These are phyloP conservation scores for Gastrophysa polygoni DNA, from an alignment of 2,888 invertebrate species.

Conservation along the genomic window DNA sequence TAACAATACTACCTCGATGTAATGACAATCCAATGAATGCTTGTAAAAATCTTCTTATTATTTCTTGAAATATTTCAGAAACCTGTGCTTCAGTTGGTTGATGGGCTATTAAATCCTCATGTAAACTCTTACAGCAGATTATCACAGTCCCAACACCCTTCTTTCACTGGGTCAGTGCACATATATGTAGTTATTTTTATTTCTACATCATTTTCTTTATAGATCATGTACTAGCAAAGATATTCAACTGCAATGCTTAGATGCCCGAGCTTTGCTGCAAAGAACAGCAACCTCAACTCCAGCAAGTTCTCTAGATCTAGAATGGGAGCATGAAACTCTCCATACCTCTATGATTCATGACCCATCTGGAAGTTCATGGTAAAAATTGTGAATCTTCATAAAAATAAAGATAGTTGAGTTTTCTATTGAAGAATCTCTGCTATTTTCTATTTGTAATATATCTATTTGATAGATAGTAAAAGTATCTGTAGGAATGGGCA, in stretches of 20 bases:
- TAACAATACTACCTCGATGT: no score
- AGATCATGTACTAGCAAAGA: conserved; percentile 58
- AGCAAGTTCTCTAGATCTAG: conserved; percentile 71
- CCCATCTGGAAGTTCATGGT: conserved; percentile 56
- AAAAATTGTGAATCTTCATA: conserved; percentile 22
- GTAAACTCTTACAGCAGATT: conserved; percentile 52
- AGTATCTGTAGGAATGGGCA: no score
- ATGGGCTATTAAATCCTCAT: conserved; percentile 53
- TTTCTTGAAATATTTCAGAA: no score
- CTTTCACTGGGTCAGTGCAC: neutral
- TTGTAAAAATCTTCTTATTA: no score
- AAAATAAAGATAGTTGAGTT: no score
- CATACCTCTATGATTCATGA: conserved; percentile 53
- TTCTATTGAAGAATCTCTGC: no score
- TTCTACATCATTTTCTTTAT: conserved; percentile 21
- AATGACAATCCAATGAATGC: neutral
- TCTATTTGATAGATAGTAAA: no score
- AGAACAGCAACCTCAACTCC: conserved; percentile 62
- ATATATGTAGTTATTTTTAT: neutral
- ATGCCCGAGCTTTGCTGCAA: conserved; percentile 61
- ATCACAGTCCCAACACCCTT: conserved; percentile 51
- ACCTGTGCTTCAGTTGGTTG: conserved; percentile 55
- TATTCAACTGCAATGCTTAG: conserved; percentile 66
- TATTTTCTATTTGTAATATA: no score
- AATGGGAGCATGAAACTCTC: conserved; percentile 72